A percentile compares a stretch with the other conserved stretches of the same genome.
These are phyloP conservation scores for Sphenodon punctatus DNA, from an alignment of 2,797 vertebrate species.

Conservation along the genomic window DNA sequence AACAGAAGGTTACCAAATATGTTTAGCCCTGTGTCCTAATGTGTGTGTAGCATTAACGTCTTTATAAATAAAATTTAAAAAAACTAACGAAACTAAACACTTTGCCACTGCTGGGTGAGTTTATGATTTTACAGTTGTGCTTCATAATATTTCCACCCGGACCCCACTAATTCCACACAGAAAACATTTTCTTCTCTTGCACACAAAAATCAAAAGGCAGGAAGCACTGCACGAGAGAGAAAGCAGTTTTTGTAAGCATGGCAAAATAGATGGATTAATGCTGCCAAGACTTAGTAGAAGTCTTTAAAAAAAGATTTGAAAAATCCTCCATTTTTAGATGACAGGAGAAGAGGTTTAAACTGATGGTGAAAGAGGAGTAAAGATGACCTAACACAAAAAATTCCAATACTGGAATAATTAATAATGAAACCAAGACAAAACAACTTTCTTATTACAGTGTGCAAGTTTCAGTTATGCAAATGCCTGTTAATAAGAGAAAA, in stretches of 20 bases:
- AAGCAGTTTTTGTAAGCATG: not conserved
- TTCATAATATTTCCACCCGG: not conserved
- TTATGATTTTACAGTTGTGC: not conserved
- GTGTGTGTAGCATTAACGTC: not conserved
- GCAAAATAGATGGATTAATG: not conserved
- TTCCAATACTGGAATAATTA: not conserved
- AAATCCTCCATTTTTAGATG: not conserved
- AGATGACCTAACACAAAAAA: not conserved
- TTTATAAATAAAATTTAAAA: not conserved
- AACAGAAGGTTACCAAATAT: not conserved
- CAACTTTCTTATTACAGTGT: not conserved
- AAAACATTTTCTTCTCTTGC: not conserved
- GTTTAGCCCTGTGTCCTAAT: too few species aligned
- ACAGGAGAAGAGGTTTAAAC: not conserved
- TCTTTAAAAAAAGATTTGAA: not conserved
- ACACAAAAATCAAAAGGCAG: not conserved
- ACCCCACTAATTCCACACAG: not conserved
- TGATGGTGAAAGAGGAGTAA: not conserved
- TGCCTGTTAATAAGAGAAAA: not conserved
- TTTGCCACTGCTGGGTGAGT: not conserved
- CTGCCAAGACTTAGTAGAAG: not conserved
- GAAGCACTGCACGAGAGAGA: not conserved
- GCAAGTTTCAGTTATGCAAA: not conserved
- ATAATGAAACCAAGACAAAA: not conserved
- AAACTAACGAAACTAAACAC: not conserved